Percentiles rank a stretch among this genome's conserved stretches.
Conservation (phyloP, 2,888 invertebrate species). For the Lacanobia oleracea region DNA sequence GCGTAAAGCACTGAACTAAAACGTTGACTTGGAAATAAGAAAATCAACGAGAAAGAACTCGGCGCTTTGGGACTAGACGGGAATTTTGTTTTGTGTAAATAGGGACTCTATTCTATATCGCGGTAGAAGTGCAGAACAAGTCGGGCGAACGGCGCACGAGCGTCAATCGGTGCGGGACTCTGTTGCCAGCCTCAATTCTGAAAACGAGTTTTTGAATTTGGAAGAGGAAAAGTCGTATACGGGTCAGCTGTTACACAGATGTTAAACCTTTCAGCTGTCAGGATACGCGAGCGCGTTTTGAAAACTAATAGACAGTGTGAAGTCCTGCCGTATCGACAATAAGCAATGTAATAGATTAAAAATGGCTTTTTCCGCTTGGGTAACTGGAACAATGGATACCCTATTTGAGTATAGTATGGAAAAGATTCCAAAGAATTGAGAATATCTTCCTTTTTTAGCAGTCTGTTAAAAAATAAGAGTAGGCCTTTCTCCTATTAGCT, state of each 20-base stretch:
- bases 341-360: too few species aligned
- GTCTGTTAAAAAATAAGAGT: too few species aligned
- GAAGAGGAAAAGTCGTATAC: constrained; percentile 22
- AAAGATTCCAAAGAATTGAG: too few species aligned
- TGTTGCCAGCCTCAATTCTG: constrained; percentile 43
- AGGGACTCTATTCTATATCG: too few species aligned
- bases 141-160: constrained; percentile 44
- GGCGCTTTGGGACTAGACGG: constrained; percentile 63
- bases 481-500: too few species aligned
- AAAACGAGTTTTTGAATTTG: constrained; percentile 43
- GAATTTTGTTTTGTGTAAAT: constrained; percentile 69
- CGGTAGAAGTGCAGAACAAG: constrained; percentile 55
- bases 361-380: too few species aligned
- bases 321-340: neutral
- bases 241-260: constrained; percentile 4
- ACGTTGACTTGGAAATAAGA: constrained; percentile 66
- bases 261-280: neutral
- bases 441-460: too few species aligned
- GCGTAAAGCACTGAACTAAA: constrained; percentile 58
- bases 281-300: neutral
- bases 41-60: constrained; percentile 60
- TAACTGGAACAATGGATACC: too few species aligned
- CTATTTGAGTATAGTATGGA: too few species aligned
- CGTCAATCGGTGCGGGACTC: constrained; percentile 51
- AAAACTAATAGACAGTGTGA: neutral